These are phyloP conservation scores for Zophobas morio DNA, from an alignment of 1,140 invertebrate genomes.

Conservation along the genomic window DNA sequence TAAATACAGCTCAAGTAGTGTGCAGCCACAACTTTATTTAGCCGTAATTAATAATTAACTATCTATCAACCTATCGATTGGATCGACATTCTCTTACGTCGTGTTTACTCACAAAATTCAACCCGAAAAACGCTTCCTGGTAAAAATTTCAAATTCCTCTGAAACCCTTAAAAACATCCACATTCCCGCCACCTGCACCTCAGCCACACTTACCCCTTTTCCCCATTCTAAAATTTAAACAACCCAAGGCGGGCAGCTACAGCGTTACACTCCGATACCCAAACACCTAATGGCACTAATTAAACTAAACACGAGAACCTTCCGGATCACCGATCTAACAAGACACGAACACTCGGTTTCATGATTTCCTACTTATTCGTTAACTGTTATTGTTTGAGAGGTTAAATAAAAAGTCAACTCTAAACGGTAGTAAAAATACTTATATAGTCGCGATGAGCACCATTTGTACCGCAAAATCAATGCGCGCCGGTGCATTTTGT, in stretches of 20 bases:
- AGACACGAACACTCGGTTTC: conserved; percentile 14
- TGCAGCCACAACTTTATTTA: too few relatives aligned
- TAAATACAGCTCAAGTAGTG: too few relatives aligned
- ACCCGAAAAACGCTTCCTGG: background rate
- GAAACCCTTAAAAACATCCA: background rate
- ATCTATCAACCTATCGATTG: too few relatives aligned
- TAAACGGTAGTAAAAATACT: conserved; percentile 12
- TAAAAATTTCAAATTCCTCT: background rate
- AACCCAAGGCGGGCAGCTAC: conserved; percentile 7
- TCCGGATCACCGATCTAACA: background rate
- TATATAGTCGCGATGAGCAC: conserved; percentile 20
- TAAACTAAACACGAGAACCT: conserved; percentile 22
- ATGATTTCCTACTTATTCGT: conserved; percentile 5
- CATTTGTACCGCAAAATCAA: conserved; percentile 25
- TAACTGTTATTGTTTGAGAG: background rate
- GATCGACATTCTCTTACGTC: too few relatives aligned
- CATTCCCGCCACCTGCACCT: background rate
- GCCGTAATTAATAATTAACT: too few relatives aligned
- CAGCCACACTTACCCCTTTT: background rate
- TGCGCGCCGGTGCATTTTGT: background rate
- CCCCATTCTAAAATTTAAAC: conserved; percentile 12
- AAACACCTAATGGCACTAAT: conserved; percentile 24
- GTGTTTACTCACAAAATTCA: too few relatives aligned
- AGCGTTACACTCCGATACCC: conserved; percentile 16
- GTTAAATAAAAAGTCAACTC: conserved; percentile 11